A percentile compares a stretch with the other conserved stretches of the same genome.
phyloP scores from a whole-genome alignment of 2,797 vertebrate species.

The Sylvia borin region DNA sequence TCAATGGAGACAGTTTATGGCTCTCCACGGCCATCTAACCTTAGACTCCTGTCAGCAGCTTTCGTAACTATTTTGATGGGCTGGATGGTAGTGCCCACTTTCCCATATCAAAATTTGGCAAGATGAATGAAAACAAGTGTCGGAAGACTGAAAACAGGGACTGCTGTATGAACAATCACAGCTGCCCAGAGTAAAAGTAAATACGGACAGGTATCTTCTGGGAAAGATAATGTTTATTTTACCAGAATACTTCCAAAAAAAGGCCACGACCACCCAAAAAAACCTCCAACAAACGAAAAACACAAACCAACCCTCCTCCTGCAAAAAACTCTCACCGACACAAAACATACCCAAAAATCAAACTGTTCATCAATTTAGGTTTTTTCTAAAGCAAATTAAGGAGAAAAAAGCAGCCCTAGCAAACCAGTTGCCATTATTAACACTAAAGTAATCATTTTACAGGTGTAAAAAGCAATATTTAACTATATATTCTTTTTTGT shows the following conservation, averaged over 20 bases:
- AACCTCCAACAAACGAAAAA: background rate
- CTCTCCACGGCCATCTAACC: background rate
- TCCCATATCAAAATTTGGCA: background rate
- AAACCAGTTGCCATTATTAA: background rate
- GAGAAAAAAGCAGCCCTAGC: background rate
- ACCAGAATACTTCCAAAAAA: background rate
- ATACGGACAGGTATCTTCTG: background rate
- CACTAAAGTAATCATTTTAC: background rate
- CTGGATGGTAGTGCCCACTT: fast-evolving
- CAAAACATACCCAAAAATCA: background rate
- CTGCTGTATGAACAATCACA: background rate
- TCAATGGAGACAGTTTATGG: background rate
- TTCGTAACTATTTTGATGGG: background rate
- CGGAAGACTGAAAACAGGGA: background rate
- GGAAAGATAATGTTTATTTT: background rate
- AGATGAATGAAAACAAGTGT: background rate
- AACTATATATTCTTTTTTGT: background rate
- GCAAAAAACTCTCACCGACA: background rate
- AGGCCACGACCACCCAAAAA: background rate
- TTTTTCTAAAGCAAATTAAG: background rate
- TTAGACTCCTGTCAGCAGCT: background rate
- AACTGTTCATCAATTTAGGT: background rate
- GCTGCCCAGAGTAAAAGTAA: background rate
- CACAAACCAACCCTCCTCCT: background rate
- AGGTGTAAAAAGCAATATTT: background rate